Evolutionary conservation across 2,888 invertebrate species (phyloP).

Genomic region (Acleris emargana): DNA sequence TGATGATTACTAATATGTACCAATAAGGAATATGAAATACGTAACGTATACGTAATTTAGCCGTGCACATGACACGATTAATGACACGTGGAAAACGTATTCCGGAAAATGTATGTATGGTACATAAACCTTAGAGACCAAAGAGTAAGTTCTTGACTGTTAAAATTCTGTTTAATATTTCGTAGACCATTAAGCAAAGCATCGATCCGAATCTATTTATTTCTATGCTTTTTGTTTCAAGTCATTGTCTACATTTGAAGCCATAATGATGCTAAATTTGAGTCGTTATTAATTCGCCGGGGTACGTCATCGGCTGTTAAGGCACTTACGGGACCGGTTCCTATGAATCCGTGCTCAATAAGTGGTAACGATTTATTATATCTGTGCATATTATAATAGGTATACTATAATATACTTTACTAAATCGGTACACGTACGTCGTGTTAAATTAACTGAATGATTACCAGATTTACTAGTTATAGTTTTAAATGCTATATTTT

Average conservation of each 20-base stretch:
- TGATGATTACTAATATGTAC: too few species aligned
- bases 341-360: constrained; percentile 28
- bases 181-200: too few species aligned
- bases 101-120: too few species aligned
- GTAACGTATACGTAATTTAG: too few species aligned
- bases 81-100: too few species aligned
- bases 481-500: too few species aligned
- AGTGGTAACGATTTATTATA: constrained; percentile 31
- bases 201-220: background rate
- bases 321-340: constrained; percentile 31
- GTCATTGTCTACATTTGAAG: constrained; percentile 24
- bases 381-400: constrained; percentile 13
- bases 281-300: constrained; percentile 32
- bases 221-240: constrained; percentile 15
- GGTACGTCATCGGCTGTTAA: constrained; percentile 32
- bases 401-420: background rate
- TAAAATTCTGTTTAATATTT: too few species aligned
- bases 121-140: too few species aligned
- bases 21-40: too few species aligned
- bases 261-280: constrained; percentile 26
- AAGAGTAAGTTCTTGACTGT: too few species aligned
- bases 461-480: too few species aligned
- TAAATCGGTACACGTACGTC: constrained; percentile 6
- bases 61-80: too few species aligned
- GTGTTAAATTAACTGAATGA: background rate